These are phyloP conservation scores for Theocolax elegans DNA, from an alignment of 1,140 invertebrate genomes.

Conservation along the genomic window DNA sequence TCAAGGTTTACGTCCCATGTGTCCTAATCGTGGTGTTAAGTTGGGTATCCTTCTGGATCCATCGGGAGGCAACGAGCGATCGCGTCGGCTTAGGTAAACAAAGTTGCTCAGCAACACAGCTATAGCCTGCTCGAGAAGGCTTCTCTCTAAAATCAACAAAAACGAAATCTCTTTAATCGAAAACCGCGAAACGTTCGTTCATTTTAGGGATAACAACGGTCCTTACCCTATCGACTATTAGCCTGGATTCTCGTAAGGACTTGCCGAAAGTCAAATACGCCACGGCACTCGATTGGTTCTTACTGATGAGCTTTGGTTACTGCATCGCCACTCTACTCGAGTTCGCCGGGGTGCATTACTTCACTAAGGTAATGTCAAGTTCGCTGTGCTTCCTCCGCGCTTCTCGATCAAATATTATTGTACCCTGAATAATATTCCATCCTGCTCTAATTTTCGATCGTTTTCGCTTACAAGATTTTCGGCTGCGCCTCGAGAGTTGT, in stretches of 20 bases:
- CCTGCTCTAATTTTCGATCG: too few species aligned
- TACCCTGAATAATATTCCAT: too few species aligned
- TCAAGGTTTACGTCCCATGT: slow-evolving; percentile 90
- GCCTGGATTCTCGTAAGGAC: slow-evolving; percentile 89
- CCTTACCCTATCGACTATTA: slow-evolving; percentile 90
- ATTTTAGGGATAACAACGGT: slow-evolving; percentile 87
- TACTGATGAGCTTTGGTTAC: slow-evolving; percentile 93
- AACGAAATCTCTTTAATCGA: background rate
- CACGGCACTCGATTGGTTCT: slow-evolving; percentile 92
- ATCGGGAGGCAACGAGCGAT: slow-evolving; percentile 91
- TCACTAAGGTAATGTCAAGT: slow-evolving; percentile 79
- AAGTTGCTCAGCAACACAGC: background rate
- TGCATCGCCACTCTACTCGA: slow-evolving; percentile 92
- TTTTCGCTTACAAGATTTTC: too few species aligned
- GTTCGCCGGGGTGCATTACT: slow-evolving; percentile 95
- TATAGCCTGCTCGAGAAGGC: too few species aligned
- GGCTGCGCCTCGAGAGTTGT: too few species aligned
- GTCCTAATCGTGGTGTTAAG: slow-evolving; percentile 93
- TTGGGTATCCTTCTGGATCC: slow-evolving; percentile 98
- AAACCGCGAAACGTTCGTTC: background rate
- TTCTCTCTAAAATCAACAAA: too few species aligned
- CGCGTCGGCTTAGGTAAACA: slow-evolving; percentile 75
- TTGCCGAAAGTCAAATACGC: slow-evolving; percentile 92
- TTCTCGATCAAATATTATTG: too few species aligned
- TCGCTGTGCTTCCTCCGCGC: background rate